Percentiles rank a stretch among this genome's conserved stretches.
Evolutionary conservation across 2,888 invertebrate genomes (phyloP).

Genomic region (Dryobota labecula): DNA sequence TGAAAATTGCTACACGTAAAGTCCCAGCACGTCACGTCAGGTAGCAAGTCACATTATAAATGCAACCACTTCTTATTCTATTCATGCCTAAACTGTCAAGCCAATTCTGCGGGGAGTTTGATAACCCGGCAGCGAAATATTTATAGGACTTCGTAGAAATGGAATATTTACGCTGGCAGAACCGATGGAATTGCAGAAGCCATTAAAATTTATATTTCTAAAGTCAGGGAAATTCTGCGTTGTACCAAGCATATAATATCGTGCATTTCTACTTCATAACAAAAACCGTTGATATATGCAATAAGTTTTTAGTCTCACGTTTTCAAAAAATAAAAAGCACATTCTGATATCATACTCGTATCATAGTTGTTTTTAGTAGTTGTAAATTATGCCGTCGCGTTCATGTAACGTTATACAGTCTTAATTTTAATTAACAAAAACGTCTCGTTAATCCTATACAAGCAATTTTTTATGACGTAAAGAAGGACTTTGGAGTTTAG

Average conservation of each 20-base stretch:
- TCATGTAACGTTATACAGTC: too few species aligned
- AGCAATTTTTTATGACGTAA: constrained; percentile 1
- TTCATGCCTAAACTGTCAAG: constrained; percentile 3
- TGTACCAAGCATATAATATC: background rate
- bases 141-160: constrained; percentile 22
- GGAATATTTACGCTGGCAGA: constrained; percentile 13
- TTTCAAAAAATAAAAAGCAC: too few species aligned
- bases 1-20: background rate
- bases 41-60: background rate
- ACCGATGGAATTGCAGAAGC: too few species aligned
- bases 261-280: background rate
- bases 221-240: constrained; percentile 4
- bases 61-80: background rate
- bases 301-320: background rate
- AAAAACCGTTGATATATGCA: background rate
- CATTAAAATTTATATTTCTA: constrained; percentile 30
- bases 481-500: too few species aligned
- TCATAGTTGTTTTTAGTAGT: too few species aligned
- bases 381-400: too few species aligned
- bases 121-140: constrained; percentile 6
- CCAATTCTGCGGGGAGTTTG: background rate
- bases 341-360: too few species aligned
- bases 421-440: background rate
- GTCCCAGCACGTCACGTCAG: background rate
- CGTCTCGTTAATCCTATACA: background rate